These are phyloP conservation scores for Propithecus perrieri DNA, from an alignment of 2,797 vertebrate genomes.

Conservation along the genomic window DNA sequence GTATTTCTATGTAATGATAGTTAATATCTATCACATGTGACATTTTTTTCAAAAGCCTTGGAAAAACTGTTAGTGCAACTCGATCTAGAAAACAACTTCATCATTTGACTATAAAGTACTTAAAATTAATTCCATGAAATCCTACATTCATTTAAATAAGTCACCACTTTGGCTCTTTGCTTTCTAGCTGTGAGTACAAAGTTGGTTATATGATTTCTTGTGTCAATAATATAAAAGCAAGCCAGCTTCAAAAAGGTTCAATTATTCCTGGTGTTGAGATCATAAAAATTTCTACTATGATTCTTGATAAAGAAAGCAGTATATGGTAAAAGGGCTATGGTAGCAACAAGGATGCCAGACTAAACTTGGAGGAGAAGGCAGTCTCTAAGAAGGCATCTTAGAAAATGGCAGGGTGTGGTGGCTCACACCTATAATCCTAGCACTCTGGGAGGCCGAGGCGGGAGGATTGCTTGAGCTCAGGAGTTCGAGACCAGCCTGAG, in stretches of 20 bases:
- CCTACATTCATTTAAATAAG: neutral
- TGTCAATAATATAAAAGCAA: neutral
- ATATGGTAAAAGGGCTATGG: neutral
- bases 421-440: too few relatives aligned
- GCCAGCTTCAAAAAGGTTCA: neutral
- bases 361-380: neutral
- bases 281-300: neutral
- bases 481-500: too few relatives aligned
- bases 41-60: neutral
- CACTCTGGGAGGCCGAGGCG: too few relatives aligned
- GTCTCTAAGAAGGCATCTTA: neutral
- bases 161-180: neutral
- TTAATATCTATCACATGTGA: neutral
- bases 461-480: too few relatives aligned
- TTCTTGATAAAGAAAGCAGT: neutral
- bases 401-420: neutral
- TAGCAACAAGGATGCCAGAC: neutral
- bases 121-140: slow-evolving; percentile 6
- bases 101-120: neutral
- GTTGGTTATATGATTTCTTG: neutral
- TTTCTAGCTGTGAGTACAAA: neutral
- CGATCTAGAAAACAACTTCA: neutral
- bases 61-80: neutral
- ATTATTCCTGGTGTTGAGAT: neutral
- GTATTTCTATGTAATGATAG: neutral